Percentiles rank a stretch among this genome's conserved stretches.
Evolutionary conservation across 2,888 invertebrate species (phyloP).

Genomic region (Acheta domesticus): DNA sequence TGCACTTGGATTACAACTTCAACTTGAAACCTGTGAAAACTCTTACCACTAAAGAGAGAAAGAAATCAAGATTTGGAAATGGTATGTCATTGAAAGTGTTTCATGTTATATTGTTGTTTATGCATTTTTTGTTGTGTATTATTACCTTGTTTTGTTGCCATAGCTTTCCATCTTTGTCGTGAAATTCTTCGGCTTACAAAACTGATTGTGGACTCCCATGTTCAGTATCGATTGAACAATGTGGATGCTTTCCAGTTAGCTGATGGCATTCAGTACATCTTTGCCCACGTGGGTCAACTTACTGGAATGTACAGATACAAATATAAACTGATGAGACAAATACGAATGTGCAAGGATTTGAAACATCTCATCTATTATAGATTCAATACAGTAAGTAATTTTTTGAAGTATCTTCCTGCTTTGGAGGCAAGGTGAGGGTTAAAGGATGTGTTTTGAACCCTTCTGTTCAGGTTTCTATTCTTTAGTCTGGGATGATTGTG

Average conservation of each 20-base stretch:
- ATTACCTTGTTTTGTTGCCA: slow-evolving; percentile 36
- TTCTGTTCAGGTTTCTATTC: slow-evolving; percentile 33
- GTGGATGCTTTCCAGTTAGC: slow-evolving; percentile 98
- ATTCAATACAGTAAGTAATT: slow-evolving; percentile 83
- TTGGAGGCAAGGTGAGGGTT: too few relatives aligned
- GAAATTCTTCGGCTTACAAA: slow-evolving; percentile 98
- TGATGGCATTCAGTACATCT: slow-evolving; percentile 98
- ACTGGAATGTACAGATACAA: slow-evolving; percentile 99
- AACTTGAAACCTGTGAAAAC: slow-evolving; percentile 99
- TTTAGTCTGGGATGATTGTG: background rate
- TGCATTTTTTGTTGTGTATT: background rate
- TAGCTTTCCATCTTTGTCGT: slow-evolving; percentile 97
- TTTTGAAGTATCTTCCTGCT: background rate
- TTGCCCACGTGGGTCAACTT: slow-evolving; percentile 97
- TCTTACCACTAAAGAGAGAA: slow-evolving; percentile 97
- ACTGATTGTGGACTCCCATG: slow-evolving; percentile 97
- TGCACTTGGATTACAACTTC: slow-evolving; percentile 99
- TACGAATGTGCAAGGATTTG: slow-evolving; percentile 99
- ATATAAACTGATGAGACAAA: slow-evolving; percentile 97
- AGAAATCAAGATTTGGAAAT: slow-evolving; percentile 96
- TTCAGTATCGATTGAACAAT: slow-evolving; percentile 98
- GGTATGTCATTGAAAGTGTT: slow-evolving; percentile 53
- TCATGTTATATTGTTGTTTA: background rate
- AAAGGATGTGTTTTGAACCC: background rate
- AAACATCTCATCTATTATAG: slow-evolving; percentile 99